Evolutionary conservation across 1,140 invertebrate species (phyloP).

Genomic region (Cyrtorhinus lividipennis): DNA sequence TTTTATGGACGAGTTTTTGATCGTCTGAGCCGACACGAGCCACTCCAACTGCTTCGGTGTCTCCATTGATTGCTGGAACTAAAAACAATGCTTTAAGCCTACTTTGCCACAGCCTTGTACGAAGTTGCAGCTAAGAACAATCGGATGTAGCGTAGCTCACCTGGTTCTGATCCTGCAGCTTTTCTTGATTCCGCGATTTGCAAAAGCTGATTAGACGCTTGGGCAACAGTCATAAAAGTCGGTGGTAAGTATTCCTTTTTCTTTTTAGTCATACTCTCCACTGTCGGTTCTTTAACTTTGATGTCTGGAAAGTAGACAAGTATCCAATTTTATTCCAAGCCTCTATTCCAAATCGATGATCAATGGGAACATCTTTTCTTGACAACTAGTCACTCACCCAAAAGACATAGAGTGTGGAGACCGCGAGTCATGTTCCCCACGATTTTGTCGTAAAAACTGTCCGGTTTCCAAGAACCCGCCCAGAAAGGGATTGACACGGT

Average conservation of each 20-base stretch:
- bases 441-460: constrained; percentile 95
- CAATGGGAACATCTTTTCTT: too few relatives aligned
- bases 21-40: constrained; percentile 74
- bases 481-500: constrained; percentile 96
- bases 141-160: too few relatives aligned
- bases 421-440: constrained; percentile 61
- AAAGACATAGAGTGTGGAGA: constrained; percentile 89
- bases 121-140: too few relatives aligned
- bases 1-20: constrained; percentile 63
- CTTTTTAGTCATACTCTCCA: constrained; percentile 84
- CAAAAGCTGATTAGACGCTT: constrained; percentile 72
- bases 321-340: too few relatives aligned
- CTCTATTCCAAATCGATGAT: too few relatives aligned
- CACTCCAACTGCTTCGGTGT: constrained; percentile 63
- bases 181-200: constrained; percentile 34
- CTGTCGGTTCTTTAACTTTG: constrained; percentile 94
- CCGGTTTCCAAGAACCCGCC: constrained; percentile 88
- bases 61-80: constrained; percentile 36
- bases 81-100: too few relatives aligned
- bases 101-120: too few relatives aligned
- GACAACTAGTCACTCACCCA: constrained; percentile 61
- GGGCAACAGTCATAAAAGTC: constrained; percentile 75
- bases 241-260: constrained; percentile 86
- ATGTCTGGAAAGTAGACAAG: constrained; percentile 72
- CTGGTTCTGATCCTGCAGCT: constrained; percentile 24